Conservation (phyloP, 2,113 vertebrate species). For the Murina feae region DNA sequence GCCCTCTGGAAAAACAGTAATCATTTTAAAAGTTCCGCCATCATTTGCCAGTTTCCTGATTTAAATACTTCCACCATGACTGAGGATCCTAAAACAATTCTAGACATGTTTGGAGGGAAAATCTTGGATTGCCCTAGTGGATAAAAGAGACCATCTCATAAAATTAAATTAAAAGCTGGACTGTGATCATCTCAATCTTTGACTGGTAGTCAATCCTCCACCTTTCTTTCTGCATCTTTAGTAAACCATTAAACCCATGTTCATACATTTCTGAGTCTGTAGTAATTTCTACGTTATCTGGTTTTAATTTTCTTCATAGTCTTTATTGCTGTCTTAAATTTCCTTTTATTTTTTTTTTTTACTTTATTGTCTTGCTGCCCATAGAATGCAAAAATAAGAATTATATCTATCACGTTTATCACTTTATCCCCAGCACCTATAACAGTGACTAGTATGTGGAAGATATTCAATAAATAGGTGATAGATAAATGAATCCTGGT, state of each 20-base stretch:
- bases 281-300: neutral
- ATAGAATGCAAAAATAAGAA: neutral
- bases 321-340: neutral
- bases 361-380: neutral
- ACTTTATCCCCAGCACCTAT: neutral
- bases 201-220: neutral
- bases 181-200: neutral
- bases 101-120: neutral
- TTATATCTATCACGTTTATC: neutral
- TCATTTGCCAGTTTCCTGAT: neutral
- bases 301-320: conserved; percentile 17
- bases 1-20: neutral
- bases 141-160: neutral
- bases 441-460: neutral
- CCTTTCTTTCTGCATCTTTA: neutral
- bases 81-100: neutral
- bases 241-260: neutral
- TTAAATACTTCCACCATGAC: neutral
- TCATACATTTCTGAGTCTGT: neutral
- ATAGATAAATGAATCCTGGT: neutral
- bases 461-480: neutral
- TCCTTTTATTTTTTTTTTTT: neutral
- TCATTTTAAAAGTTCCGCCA: neutral
- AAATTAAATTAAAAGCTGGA: neutral
- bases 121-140: neutral